Base-by-base conservation (phyloP, 2,113 vertebrate genomes). In the Leucoraja erinaceus region DNA sequence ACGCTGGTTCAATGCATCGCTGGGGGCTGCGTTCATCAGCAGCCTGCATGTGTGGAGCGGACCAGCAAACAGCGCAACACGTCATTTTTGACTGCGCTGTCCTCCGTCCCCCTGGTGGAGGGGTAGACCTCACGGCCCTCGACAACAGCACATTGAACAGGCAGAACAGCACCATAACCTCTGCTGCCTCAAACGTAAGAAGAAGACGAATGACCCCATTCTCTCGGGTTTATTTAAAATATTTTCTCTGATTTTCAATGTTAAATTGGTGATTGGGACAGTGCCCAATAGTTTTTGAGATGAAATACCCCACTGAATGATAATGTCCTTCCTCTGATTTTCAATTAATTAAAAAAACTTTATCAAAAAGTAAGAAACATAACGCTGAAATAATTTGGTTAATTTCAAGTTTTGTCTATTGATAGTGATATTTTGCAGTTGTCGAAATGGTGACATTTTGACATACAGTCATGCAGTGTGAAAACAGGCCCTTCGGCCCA, bases 361-460 rank as follows among this genome's bases (percentile, higher is more conserved):
- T 28, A 11, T 63, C 63, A 9, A 63, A 61, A 84, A 59, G 56
- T 86, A n/a, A 31, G 28, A 14, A 86, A n/a, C 2, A n/a, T 9
- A 14, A 59, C 8, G 14, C n/a, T n/a, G 83, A 61, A n/a, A 86
- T n/a, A 86, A 31, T 86, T 86, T 86, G 83, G 59, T 88, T 88
- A 56, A 88, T 12, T 31, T 63, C 12, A 88, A n/a, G 22, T 63
- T 88, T 88, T 66, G 5, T 31, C 59, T 88, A 28, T 28, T 63
- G 12, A 3, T 31, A 7, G 38, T 47, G 38, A 47, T 47, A 47
- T 47, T 59, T 31, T 88, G 14, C 11, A 38, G n/a, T 33, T 33
- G 9, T 77, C 16, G n/a, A 61, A 31, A 66, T 88, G 61, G 28
- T 61, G 81, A 28, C 25, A 12, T 56, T 59, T 0, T 31, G 61